Conservation (phyloP, 2,797 vertebrate genomes). For the Helostoma temminkii region DNA sequence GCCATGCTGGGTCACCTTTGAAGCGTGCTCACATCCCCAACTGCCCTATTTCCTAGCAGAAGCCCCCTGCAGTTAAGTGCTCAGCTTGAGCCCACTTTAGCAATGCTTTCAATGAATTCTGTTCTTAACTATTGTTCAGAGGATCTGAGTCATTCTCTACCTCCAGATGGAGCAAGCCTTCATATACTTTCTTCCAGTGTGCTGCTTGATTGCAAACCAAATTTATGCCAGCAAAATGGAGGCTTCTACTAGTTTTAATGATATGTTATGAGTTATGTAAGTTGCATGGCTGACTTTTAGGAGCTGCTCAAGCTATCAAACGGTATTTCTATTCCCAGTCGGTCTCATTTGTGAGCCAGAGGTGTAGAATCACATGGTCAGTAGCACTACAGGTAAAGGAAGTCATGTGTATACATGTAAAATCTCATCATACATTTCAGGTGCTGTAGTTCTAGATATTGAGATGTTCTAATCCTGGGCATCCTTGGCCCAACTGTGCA, state of each 20-base stretch:
- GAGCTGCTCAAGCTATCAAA: conserved; percentile 37
- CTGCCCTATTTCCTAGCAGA: conserved; percentile 39
- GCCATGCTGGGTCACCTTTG: conserved; percentile 57
- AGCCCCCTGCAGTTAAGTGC: conserved; percentile 43
- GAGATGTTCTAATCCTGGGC: background rate
- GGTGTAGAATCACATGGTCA: conserved; percentile 22
- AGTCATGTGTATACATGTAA: conserved; percentile 2
- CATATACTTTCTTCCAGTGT: conserved; percentile 1
- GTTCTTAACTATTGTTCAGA: conserved; percentile 36
- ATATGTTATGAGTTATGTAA: conserved; percentile 58
- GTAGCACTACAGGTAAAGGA: conserved; percentile 20
- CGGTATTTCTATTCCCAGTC: conserved; percentile 35
- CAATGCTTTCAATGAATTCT: conserved; percentile 31
- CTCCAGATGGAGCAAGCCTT: conserved; percentile 3
- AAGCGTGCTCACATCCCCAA: conserved; percentile 40
- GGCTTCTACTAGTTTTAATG: conserved; percentile 17
- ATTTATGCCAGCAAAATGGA: conserved; percentile 2
- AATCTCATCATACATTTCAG: conserved; percentile 13
- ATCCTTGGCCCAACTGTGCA: background rate
- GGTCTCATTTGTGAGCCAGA: conserved; percentile 40
- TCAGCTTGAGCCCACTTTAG: conserved; percentile 50
- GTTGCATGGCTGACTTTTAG: conserved; percentile 40
- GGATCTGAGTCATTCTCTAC: conserved; percentile 25
- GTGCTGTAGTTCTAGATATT: background rate
- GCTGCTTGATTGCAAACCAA: conserved; percentile 23